Percentiles rank a stretch among this genome's conserved stretches.
Conservation (phyloP, 92 coral and sea anemone genomes). For the Epizoanthus scotinus region DNA sequence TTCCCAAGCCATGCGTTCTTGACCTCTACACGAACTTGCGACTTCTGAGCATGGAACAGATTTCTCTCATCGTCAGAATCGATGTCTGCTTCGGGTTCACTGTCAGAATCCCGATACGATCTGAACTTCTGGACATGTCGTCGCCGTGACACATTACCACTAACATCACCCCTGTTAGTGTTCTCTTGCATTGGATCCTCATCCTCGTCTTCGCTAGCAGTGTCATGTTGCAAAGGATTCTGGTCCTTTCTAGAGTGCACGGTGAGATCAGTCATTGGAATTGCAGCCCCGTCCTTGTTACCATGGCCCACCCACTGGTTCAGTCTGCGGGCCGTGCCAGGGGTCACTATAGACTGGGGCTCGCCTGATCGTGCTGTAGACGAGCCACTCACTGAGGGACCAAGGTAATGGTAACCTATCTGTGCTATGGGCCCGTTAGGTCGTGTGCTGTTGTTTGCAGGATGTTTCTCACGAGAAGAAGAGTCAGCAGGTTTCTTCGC, state of each 20-base stretch:
- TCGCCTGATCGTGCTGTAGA: conserved; percentile 44
- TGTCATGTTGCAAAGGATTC: conserved; percentile 32
- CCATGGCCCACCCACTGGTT: conserved; percentile 76
- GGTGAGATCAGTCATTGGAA: conserved; percentile 50
- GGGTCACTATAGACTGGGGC: conserved; percentile 67
- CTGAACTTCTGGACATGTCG: conserved; percentile 68
- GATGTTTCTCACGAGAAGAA: conserved; percentile 4
- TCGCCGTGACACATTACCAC: conserved; percentile 43
- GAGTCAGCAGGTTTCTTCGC: conserved; percentile 14
- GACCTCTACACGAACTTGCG: conserved; percentile 49
- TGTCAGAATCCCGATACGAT: conserved; percentile 80
- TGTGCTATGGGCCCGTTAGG: conserved; percentile 29
- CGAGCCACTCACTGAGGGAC: conserved; percentile 31
- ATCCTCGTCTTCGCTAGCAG: conserved; percentile 8
- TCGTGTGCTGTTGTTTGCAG: conserved; percentile 22
- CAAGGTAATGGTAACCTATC: conserved; percentile 38
- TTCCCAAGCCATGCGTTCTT: conserved; percentile 82
- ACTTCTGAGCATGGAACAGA: conserved; percentile 58
- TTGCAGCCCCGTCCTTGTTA: conserved; percentile 53
- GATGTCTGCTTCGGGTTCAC: conserved; percentile 80
- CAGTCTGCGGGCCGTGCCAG: conserved; percentile 74
- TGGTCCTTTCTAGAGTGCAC: conserved; percentile 35
- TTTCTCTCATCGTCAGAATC: conserved; percentile 81
- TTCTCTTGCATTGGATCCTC: conserved; percentile 41
- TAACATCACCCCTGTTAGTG: conserved; percentile 46